A percentile compares a stretch with the other conserved stretches of the same genome.
Conservation (phyloP, 35 echinoderm and acorn worm genomes). For the Anneissia japonica region DNA sequence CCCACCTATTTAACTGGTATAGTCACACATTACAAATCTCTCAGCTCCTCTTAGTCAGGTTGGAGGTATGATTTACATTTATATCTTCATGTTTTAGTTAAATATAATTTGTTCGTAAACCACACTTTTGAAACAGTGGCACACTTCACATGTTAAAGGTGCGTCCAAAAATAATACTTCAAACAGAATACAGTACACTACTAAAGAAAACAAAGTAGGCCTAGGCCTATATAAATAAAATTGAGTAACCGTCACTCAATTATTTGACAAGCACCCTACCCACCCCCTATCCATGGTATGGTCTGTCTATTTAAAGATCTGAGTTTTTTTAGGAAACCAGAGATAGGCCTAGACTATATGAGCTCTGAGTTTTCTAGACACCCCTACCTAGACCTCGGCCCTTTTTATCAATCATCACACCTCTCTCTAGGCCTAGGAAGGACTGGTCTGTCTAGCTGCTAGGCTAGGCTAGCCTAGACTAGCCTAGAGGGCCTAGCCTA, state of each 20-base stretch:
- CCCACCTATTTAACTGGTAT: too few species aligned
- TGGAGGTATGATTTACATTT: background rate
- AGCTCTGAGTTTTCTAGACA: too few species aligned
- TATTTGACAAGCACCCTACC: too few species aligned
- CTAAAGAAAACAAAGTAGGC: too few species aligned
- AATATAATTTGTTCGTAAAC: background rate
- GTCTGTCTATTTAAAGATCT: too few species aligned
- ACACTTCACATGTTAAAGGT: background rate
- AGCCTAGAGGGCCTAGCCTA: background rate
- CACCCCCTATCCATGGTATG: too few species aligned
- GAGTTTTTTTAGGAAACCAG: too few species aligned
- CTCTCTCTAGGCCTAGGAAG: background rate
- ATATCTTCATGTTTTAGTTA: background rate
- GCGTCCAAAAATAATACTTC: background rate
- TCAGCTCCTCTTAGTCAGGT: background rate
- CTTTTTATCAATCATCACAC: too few species aligned
- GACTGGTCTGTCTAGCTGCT: background rate
- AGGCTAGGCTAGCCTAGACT: background rate
- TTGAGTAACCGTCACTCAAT: too few species aligned
- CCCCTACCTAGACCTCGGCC: too few species aligned
- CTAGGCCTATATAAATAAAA: background rate
- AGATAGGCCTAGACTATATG: too few species aligned
- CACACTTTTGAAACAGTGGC: background rate
- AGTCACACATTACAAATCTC: background rate
- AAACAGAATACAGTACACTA: background rate